Evolutionary conservation across 2,113 vertebrate genomes (phyloP).

Genomic region (Nibea albiflora): DNA sequence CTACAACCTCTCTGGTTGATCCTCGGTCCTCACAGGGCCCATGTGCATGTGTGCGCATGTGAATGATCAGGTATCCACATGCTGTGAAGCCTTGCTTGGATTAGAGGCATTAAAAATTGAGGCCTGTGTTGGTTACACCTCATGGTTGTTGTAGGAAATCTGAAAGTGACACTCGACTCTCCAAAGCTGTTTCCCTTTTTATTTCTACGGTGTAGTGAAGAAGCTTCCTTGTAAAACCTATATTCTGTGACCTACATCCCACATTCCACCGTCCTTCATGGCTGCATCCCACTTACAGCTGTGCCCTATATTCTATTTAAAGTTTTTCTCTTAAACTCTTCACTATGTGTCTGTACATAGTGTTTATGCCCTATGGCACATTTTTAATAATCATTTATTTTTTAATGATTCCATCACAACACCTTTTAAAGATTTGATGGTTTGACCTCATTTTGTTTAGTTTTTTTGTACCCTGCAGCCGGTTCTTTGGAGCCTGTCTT

Average conservation of each 20-base stretch:
- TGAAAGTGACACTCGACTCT: slow-evolving; percentile 49
- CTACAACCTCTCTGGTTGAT: background rate
- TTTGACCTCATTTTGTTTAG: background rate
- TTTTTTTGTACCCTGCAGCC: background rate
- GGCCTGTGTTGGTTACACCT: slow-evolving; percentile 37
- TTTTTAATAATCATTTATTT: background rate
- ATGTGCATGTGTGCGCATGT: background rate
- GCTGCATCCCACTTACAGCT: background rate
- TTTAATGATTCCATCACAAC: background rate
- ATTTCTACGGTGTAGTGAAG: background rate
- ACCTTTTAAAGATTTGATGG: background rate
- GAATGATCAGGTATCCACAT: slow-evolving; percentile 22
- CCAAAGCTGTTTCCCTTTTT: background rate
- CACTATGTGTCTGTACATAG: background rate
- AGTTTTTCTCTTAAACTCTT: background rate
- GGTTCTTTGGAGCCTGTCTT: background rate
- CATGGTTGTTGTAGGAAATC: slow-evolving; percentile 8
- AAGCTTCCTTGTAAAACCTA: background rate
- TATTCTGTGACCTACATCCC: background rate
- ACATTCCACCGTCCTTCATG: background rate
- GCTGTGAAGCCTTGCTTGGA: slow-evolving; percentile 24
- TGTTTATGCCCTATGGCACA: background rate
- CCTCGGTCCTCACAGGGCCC: background rate
- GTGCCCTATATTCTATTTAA: background rate
- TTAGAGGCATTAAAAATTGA: slow-evolving; percentile 41